These are phyloP conservation scores for Sialis fuliginosa DNA, from an alignment of 2,888 invertebrate genomes.

Conservation along the genomic window DNA sequence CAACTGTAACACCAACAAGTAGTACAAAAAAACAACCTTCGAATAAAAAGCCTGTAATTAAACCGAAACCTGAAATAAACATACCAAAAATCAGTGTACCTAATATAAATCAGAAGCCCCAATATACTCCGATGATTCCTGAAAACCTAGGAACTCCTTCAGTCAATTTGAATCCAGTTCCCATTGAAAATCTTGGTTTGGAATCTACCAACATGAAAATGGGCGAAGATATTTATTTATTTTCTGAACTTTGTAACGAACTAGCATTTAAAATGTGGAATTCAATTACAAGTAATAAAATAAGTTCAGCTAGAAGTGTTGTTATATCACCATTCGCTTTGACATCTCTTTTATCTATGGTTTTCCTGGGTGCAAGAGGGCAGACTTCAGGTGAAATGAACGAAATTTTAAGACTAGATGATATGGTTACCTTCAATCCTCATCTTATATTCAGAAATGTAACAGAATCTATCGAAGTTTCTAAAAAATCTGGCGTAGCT, in stretches of 20 bases:
- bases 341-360: conserved; percentile 76
- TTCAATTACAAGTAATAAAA: conserved; percentile 43
- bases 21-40: conserved; percentile 7
- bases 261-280: conserved; percentile 72
- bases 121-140: conserved; percentile 7
- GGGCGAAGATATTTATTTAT: conserved; percentile 58
- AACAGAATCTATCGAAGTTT: conserved; percentile 58
- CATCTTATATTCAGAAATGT: conserved; percentile 74
- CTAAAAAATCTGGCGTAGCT: conserved; percentile 50
- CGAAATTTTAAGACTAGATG: conserved; percentile 65
- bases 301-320: conserved; percentile 59
- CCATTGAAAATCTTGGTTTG: conserved; percentile 44
- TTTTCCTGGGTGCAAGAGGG: conserved; percentile 72
- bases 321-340: conserved; percentile 72
- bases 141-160: conserved; percentile 20
- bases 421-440: conserved; percentile 80
- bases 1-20: conserved; percentile 32
- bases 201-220: conserved; percentile 57
- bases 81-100: neutral
- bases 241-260: conserved; percentile 67
- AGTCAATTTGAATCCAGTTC: conserved; percentile 33
- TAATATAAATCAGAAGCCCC: conserved; percentile 7
- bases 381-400: conserved; percentile 84
- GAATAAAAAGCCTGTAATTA: conserved; percentile 5
- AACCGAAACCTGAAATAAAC: conserved; percentile 1